These are phyloP conservation scores for Sebastes itinus DNA, from an alignment of 2,797 vertebrate genomes.

Conservation along the genomic window DNA sequence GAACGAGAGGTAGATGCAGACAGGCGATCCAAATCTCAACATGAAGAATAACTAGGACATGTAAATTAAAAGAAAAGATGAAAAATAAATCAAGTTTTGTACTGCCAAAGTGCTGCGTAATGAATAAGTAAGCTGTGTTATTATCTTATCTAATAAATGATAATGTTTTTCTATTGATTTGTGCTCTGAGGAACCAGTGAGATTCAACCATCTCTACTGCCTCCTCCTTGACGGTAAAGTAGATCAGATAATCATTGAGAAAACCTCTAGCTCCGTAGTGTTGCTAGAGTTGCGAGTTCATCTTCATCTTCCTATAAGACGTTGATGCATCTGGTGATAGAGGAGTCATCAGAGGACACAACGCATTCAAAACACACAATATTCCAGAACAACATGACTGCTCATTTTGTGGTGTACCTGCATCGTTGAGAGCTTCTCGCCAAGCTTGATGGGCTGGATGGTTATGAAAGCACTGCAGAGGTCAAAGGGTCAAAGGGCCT, in stretches of 20 bases:
- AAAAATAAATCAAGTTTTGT: not conserved
- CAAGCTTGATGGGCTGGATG: not conserved
- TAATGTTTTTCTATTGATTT: conserved; percentile 1
- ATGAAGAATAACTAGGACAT: not conserved
- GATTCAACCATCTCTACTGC: not conserved
- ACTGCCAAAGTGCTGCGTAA: not conserved
- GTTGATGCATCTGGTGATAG: not conserved
- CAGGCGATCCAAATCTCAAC: not conserved
- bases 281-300: not conserved
- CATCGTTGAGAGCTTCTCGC: not conserved
- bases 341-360: not conserved
- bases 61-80: not conserved
- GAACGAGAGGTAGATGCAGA: not conserved
- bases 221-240: not conserved
- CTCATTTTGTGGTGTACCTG: conserved; percentile 8
- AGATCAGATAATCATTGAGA: not conserved
- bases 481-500: not conserved
- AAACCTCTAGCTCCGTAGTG: not conserved
- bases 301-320: not conserved
- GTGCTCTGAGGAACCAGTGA: not conserved
- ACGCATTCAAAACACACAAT: not conserved
- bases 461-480: not conserved
- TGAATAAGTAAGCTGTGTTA: not conserved
- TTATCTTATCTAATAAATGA: not conserved
- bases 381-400: not conserved